Percentiles rank a stretch among this genome's conserved stretches.
Evolutionary conservation across 1,140 invertebrate genomes (phyloP).

Genomic region (Drosophila ogumai): DNA sequence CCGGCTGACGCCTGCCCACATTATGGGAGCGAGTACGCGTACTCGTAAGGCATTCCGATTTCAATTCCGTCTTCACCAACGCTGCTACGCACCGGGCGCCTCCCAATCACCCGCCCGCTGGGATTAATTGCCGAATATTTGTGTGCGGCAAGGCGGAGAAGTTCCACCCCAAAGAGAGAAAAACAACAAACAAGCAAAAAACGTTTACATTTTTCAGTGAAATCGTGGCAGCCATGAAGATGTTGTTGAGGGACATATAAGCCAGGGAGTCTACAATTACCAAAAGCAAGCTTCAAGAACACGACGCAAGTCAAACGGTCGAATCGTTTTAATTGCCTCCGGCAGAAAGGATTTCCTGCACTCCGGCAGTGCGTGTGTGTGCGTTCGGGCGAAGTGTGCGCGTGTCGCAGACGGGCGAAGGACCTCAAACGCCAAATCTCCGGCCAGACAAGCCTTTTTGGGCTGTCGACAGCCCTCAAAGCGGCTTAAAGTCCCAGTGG

Average conservation of each 20-base stretch:
- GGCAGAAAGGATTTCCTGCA: constrained; percentile 59
- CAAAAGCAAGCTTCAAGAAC: constrained; percentile 26
- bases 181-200: background rate
- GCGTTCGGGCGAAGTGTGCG: constrained; percentile 19
- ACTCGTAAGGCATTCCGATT: constrained; percentile 64
- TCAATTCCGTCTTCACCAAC: constrained; percentile 27
- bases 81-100: constrained; percentile 53
- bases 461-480: constrained; percentile 49
- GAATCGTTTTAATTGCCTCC: constrained; percentile 68
- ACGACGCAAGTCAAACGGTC: constrained; percentile 54
- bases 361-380: constrained; percentile 26
- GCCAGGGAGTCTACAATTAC: constrained; percentile 38
- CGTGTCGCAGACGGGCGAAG: constrained; percentile 24
- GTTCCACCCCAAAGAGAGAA: background rate
- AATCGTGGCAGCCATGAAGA: constrained; percentile 20
- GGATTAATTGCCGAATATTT: constrained; percentile 76
- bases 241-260: constrained; percentile 16
- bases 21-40: constrained; percentile 48
- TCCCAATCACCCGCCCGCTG: constrained; percentile 3
- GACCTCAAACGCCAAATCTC: constrained; percentile 42
- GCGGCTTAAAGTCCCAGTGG: constrained; percentile 41
- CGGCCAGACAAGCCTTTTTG: constrained; percentile 41
- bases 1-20: constrained; percentile 76
- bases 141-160: constrained; percentile 19
- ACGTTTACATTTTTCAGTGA: constrained; percentile 49